Evolutionary conservation across 2,113 vertebrate genomes (phyloP), one percentile per base, ranked within the genome.

Genomic region (Gadus chalcogrammus): DNA sequence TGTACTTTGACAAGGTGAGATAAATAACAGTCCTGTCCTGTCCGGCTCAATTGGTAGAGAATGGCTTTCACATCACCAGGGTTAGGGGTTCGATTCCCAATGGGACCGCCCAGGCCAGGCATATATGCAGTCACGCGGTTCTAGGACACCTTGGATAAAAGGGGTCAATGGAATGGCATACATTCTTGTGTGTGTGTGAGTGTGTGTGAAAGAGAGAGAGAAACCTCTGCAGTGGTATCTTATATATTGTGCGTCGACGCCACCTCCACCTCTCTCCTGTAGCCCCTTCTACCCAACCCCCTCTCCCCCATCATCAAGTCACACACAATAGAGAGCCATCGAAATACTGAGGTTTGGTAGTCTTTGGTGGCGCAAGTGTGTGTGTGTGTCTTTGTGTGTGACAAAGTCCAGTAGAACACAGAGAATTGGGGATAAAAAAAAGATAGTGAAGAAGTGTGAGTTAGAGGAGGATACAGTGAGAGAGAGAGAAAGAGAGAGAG

Each of bases 241-340:
- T n/a, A n/a, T 65, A n/a, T 15, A 52, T 67, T 18, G 42, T 48
- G 42, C 20, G 17, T 20, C 61, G 35, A 53, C 20, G 27, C 28
- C 28, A 61, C 64, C 55, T 24, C 59, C 56, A 67, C 17, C 68
- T 18, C 11, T 4, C 22, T 31, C 56, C 52, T 59, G 12, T 68
- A 11, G 5, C 35, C 59, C 13, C 63, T 67, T 65, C 53, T 60
- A 61, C 18, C 38, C n/a, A 17, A 61, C 64, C 64, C 28, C 56
- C 13, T 70, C 67, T 72, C 35, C 64, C 71, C 56, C 27, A 13
- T 48, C 74, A 69, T 67, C 58, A 65, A 60, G 61, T 67, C 24
- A 66, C 11, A 7, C 42, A 61, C 73, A 79, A 73, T 77, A 79
- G 78, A 80, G 76, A 42, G 73, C 79, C 90, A 89, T 91, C 85